Evolutionary conservation across 2,888 invertebrate genomes (phyloP).

Genomic region (Noctuana brunneofusca): DNA sequence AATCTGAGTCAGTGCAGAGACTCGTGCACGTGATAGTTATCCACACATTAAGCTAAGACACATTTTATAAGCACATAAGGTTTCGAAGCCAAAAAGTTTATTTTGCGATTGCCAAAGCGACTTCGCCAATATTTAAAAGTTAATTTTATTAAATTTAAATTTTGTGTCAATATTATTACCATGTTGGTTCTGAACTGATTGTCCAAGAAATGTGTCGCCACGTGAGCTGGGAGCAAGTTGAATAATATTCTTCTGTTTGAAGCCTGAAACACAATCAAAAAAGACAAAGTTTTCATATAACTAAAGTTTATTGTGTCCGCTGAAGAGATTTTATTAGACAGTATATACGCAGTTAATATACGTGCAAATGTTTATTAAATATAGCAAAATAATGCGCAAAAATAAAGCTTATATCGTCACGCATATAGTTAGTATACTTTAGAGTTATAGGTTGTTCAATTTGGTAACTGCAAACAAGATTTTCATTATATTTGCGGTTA

Average conservation of each 20-base stretch:
- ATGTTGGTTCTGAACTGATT: conserved; percentile 94
- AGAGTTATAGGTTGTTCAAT: no score
- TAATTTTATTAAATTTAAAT: conserved; percentile 1
- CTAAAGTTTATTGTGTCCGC: no score
- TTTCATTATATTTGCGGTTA: no score
- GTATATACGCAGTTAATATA: no score
- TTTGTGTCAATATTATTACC: conserved; percentile 61
- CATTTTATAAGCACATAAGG: conserved; percentile 15
- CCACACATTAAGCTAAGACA: conserved; percentile 14
- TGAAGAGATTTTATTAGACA: no score
- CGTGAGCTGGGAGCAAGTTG: conserved; percentile 95
- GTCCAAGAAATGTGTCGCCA: conserved; percentile 95
- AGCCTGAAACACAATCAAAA: conserved; percentile 75
- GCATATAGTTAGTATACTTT: no score
- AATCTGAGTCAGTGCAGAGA: conserved; percentile 7
- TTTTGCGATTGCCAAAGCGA: conserved; percentile 17
- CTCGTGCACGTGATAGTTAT: conserved; percentile 12
- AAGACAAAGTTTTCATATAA: no score
- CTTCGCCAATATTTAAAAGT: neutral
- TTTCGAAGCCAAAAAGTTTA: conserved; percentile 1
- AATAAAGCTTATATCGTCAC: no score
- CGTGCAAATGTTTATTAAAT: no score
- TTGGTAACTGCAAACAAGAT: no score
- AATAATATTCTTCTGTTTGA: conserved; percentile 94
- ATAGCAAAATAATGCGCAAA: no score